phyloP scores from a whole-genome alignment of 2,113 vertebrate genomes.

The Solenodon paradoxus region DNA sequence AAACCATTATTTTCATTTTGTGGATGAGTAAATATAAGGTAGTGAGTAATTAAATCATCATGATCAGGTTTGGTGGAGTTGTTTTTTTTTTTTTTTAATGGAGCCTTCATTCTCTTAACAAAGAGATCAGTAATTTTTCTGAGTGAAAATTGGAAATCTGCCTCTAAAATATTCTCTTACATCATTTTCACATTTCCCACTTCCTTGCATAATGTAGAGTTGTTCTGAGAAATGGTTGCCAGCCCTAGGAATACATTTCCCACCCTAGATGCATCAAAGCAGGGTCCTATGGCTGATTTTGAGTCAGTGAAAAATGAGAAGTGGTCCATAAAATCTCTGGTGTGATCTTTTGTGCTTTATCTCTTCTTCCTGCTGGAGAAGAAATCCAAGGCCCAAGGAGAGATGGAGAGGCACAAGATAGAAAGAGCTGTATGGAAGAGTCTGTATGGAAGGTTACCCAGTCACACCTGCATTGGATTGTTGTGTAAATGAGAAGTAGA shows the following conservation, averaged over 20 bases:
- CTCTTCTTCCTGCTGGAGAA: neutral
- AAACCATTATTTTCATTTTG: conserved; percentile 27
- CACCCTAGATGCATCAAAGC: neutral
- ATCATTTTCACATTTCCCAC: neutral
- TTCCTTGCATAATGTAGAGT: neutral
- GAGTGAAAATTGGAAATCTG: conserved; percentile 35
- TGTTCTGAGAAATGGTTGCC: neutral
- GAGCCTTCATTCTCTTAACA: neutral
- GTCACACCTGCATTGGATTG: neutral
- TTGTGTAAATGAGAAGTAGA: neutral
- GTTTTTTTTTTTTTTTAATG: no score
- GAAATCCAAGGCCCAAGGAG: neutral
- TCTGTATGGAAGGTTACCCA: neutral
- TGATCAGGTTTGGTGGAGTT: neutral
- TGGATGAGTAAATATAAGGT: neutral
- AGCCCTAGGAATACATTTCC: neutral
- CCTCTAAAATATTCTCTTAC: neutral
- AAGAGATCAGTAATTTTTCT: neutral
- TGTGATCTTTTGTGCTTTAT: neutral
- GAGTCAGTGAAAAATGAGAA: neutral
- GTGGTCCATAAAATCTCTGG: neutral
- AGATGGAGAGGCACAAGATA: neutral
- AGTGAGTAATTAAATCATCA: neutral
- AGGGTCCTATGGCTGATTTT: neutral
- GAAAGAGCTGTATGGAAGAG: neutral